phyloP scores from a whole-genome alignment of 2,888 invertebrate species.

The Xiphydria camelus region DNA sequence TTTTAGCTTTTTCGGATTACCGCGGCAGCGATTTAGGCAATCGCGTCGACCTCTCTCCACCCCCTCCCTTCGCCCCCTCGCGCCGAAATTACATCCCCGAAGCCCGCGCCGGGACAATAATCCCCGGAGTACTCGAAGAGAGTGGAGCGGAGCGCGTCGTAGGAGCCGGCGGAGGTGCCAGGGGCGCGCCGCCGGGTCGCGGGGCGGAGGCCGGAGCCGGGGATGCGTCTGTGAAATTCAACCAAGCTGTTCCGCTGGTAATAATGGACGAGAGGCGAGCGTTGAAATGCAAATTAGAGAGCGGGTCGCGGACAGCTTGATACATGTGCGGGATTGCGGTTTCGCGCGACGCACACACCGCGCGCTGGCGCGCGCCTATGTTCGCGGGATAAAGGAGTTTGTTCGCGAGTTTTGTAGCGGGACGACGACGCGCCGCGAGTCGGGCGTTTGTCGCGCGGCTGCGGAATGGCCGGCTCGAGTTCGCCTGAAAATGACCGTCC shows the following conservation, averaged over 20 bases:
- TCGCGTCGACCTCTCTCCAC: no score
- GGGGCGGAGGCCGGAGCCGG: constrained; percentile 4
- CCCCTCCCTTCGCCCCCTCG: constrained; percentile 13
- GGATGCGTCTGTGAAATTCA: constrained; percentile 45
- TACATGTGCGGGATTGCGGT: constrained; percentile 55
- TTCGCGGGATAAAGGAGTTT: constrained; percentile 49
- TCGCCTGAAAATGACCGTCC: no score
- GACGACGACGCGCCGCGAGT: background rate
- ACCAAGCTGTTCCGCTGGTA: constrained; percentile 55
- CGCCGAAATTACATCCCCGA: constrained; percentile 28
- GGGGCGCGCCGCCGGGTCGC: constrained; percentile 1
- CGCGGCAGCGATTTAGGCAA: constrained; percentile 21
- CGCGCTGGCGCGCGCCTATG: no score
- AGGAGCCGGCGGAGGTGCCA: background rate
- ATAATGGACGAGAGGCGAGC: constrained; percentile 55
- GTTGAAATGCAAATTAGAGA: constrained; percentile 56
- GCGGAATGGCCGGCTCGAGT: no score
- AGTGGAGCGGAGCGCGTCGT: constrained; percentile 12
- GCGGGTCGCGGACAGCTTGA: constrained; percentile 54
- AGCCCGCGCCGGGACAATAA: constrained; percentile 35
- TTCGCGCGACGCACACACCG: constrained; percentile 47
- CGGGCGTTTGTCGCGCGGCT: background rate
- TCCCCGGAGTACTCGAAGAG: constrained; percentile 24
- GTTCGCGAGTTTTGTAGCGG: constrained; percentile 41
- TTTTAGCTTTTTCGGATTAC: constrained; percentile 6